Evolutionary conservation across 1,140 invertebrate species (phyloP).

Genomic region (Heliconius eleuchia): DNA sequence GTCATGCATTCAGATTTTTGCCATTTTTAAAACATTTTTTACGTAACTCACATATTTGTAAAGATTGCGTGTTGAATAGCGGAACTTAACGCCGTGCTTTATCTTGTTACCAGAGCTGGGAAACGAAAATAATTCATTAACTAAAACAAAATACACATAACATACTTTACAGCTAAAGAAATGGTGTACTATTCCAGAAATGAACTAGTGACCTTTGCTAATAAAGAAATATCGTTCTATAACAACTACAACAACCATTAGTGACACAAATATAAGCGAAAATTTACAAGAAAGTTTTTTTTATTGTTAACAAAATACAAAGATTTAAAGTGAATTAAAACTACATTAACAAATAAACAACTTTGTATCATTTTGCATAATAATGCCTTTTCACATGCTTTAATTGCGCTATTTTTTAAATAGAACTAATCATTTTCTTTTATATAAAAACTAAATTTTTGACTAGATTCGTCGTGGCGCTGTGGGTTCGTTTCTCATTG

Average conservation of each 20-base stretch:
- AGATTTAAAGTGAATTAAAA: conserved; percentile 5
- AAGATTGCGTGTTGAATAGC: too few species aligned
- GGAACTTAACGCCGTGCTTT: too few species aligned
- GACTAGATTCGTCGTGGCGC: too few species aligned
- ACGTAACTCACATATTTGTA: too few species aligned
- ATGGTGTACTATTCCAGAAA: neutral
- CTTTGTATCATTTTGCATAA: neutral
- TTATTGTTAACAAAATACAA: neutral
- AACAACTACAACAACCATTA: neutral
- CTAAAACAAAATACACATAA: neutral
- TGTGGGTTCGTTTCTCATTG: too few species aligned
- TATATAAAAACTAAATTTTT: too few species aligned
- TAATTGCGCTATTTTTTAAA: neutral
- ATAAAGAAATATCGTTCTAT: neutral
- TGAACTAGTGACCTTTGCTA: neutral
- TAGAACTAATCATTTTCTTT: neutral
- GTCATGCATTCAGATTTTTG: too few species aligned
- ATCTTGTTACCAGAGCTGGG: too few species aligned
- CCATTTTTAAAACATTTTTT: too few species aligned
- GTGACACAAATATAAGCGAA: neutral
- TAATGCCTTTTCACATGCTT: neutral
- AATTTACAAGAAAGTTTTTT: neutral
- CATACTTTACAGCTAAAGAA: neutral
- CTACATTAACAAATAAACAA: neutral
- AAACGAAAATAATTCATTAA: too few species aligned